Conservation (phyloP, 1,140 invertebrate species). For the Ceratina australensis region DNA sequence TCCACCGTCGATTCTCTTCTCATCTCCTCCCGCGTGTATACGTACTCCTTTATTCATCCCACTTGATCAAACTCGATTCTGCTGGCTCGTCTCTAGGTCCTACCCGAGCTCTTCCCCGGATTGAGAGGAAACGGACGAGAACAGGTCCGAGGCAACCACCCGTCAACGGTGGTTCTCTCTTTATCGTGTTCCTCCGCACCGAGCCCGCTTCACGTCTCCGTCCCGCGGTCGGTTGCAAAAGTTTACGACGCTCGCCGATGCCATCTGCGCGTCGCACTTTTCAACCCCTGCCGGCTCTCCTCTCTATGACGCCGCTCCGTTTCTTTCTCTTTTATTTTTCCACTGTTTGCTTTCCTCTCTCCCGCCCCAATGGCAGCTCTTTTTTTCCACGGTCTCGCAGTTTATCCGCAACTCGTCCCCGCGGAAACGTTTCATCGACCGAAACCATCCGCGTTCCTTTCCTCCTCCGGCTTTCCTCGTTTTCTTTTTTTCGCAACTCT, state of each 20-base stretch:
- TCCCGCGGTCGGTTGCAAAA: conserved; percentile 67
- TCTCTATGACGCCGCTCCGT: background rate
- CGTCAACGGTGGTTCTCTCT: conserved; percentile 67
- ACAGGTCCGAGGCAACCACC: conserved; percentile 71
- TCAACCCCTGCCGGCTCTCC: conserved; percentile 17
- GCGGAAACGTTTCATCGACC: conserved; percentile 77
- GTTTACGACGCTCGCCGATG: conserved; percentile 69
- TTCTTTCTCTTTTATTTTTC: conserved; percentile 38
- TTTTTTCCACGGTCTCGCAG: conserved; percentile 49
- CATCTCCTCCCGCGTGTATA: background rate
- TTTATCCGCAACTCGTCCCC: conserved; percentile 66
- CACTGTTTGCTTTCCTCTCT: background rate
- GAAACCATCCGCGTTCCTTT: conserved; percentile 42
- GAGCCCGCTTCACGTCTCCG: conserved; percentile 47
- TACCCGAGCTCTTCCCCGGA: conserved; percentile 49
- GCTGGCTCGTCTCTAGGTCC: conserved; percentile 43
- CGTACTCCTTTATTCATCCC: conserved; percentile 47
- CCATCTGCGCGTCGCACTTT: conserved; percentile 64
- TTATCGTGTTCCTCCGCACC: conserved; percentile 44
- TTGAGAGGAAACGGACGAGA: conserved; percentile 75
- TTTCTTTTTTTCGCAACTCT: conserved; percentile 50
- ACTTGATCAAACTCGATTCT: conserved; percentile 48
- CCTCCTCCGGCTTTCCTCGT: conserved; percentile 34
- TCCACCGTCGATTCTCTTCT: conserved; percentile 16
- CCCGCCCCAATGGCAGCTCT: background rate